phyloP scores from a whole-genome alignment of 2,797 vertebrate species.

The Falco biarmicus region DNA sequence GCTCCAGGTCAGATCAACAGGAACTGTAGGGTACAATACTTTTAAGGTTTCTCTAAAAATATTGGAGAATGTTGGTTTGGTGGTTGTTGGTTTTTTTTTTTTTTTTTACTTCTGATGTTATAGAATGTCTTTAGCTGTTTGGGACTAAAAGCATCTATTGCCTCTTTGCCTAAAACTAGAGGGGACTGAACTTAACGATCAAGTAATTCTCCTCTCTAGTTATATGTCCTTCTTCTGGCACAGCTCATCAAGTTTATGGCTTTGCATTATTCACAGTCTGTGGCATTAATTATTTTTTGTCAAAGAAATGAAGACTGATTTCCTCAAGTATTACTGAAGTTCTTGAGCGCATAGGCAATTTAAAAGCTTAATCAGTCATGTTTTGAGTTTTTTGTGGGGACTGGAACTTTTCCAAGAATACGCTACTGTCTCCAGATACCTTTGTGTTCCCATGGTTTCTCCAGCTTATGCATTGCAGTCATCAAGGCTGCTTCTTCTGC shows the following conservation, averaged over 20 bases:
- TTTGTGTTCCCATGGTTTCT: neutral
- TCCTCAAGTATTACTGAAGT: neutral
- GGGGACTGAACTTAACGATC: neutral
- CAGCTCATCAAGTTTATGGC: conserved; percentile 29
- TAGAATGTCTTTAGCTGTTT: neutral
- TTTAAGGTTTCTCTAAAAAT: neutral
- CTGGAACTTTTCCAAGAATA: neutral
- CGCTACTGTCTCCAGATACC: neutral
- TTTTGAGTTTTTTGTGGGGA: neutral
- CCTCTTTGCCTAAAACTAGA: neutral
- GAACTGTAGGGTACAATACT: neutral
- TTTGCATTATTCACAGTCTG: conserved; percentile 13
- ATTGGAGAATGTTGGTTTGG: neutral
- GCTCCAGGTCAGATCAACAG: neutral
- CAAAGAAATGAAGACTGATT: conserved; percentile 26
- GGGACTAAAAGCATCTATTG: neutral
- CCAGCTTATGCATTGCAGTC: neutral
- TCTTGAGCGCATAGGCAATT: neutral
- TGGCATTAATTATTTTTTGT: neutral
- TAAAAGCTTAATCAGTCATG: neutral
- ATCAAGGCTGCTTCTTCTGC: neutral
- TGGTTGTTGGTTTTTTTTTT: neutral
- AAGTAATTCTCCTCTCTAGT: neutral
- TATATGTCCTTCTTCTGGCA: neutral
- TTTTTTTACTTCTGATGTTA: neutral